Base-by-base conservation (phyloP, 2,797 vertebrate species). In the Silurus lanzhouensis region DNA sequence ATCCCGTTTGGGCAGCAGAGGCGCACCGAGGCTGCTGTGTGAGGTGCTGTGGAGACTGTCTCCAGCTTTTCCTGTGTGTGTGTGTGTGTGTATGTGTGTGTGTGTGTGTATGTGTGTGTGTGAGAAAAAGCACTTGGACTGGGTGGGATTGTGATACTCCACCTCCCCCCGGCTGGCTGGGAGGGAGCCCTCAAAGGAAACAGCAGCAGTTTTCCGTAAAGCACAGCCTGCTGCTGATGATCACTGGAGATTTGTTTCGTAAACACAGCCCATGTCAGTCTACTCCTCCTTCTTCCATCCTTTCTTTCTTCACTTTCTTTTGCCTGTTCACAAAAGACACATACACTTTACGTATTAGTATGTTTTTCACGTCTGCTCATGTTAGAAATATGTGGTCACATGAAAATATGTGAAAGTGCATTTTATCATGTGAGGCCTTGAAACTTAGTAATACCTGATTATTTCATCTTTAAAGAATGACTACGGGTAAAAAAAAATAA, bases 91-190 rank as follows among this genome's bases (percentile, higher is more conserved):
- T 87, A 91, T 83, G 89, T 84, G 86, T 83, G 83, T 81, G 83
- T 88, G 88, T 86, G 81, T 89, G 84, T 84, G 89, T 90, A 87
- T 88, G 88, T 87, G 91, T 83, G 89, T 84, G 89, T 89, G 92
- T 89, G 90, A 86, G 89, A 90, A 89, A 92, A 92, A 93, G 91
- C 93, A 94, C 80, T 95, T 95, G 94, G 95, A 93, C 94, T 94
- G 95, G 95, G 94, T 94, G 96, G 96, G 96, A 96, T 91, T 92
- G 93, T 90, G 94, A 94, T 94, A 96, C 95, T 94, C 96, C 96
- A 94, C 96, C 96, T 96, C 96, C 95, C 90, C 93, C 88, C 85
- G 91, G 88, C 84, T 83, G 31, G 82, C 87, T 83, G 79, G 88
- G 88, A 87, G 88, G 88, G 88, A 74, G 86, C 88, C 89, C 87